Percentiles rank a stretch among this genome's conserved stretches.
These are phyloP conservation scores for Epistrophe grossulariae DNA, from an alignment of 2,888 invertebrate genomes.

Conservation along the genomic window DNA sequence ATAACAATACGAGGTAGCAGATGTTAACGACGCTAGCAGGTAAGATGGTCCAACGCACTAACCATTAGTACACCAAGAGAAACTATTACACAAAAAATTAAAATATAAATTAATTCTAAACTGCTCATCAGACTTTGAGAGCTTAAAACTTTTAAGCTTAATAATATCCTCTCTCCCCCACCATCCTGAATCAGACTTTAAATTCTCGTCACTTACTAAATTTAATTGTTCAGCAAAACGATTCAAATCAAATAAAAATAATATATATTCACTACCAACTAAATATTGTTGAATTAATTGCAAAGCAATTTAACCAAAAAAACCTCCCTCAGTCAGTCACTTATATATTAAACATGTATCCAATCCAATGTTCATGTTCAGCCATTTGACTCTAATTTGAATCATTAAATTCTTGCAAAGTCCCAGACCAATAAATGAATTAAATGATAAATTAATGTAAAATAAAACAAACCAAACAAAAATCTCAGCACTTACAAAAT, in stretches of 20 bases:
- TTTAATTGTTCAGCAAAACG: conserved; percentile 49
- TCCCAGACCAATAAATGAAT: conserved; percentile 18
- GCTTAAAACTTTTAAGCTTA: not conserved
- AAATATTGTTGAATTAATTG: conserved; percentile 52
- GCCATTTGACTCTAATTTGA: conserved; percentile 54
- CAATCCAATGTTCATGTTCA: conserved; percentile 28
- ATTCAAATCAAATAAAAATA: conserved; percentile 24
- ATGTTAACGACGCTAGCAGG: too few species aligned
- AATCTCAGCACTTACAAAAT: conserved; percentile 39
- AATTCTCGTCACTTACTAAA: conserved; percentile 19
- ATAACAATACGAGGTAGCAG: too few species aligned
- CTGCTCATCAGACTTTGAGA: not conserved
- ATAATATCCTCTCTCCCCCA: not conserved
- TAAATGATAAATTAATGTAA: conserved; percentile 24
- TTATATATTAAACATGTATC: not conserved
- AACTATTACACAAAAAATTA: too few species aligned
- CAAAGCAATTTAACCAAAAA: conserved; percentile 57
- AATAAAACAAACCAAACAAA: conserved; percentile 20
- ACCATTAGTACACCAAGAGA: too few species aligned
- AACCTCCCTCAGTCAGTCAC: not conserved
- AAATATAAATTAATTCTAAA: too few species aligned
- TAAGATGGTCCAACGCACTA: too few species aligned
- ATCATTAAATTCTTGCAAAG: conserved; percentile 55
- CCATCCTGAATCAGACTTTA: not conserved
- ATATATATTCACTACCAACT: conserved; percentile 3